These are phyloP conservation scores for Cynodonichthys magdalenae DNA, from an alignment of 2,797 vertebrate genomes.

Conservation along the genomic window DNA sequence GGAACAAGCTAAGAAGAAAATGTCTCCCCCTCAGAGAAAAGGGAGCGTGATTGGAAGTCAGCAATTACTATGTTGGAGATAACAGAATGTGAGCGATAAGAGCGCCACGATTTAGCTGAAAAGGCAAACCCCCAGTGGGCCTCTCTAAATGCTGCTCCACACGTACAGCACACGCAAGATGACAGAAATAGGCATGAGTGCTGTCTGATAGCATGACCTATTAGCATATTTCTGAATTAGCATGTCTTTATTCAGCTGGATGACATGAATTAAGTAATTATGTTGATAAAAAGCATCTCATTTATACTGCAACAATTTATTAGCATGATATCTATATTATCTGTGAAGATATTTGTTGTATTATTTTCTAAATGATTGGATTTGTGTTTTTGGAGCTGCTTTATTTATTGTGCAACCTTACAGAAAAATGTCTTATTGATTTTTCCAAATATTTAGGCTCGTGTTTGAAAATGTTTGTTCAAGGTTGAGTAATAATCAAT, in stretches of 20 bases:
- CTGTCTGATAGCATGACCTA: slow-evolving; percentile 16
- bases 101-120: slow-evolving; percentile 69
- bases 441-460: slow-evolving; percentile 69
- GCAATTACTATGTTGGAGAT: slow-evolving; percentile 79
- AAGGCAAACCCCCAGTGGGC: slow-evolving; percentile 69
- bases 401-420: slow-evolving; percentile 48
- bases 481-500: slow-evolving; percentile 64
- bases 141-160: slow-evolving; percentile 75
- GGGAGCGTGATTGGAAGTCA: slow-evolving; percentile 80
- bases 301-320: background rate
- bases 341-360: slow-evolving; percentile 34
- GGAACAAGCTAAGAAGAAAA: slow-evolving; percentile 45
- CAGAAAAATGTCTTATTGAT: slow-evolving; percentile 39
- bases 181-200: slow-evolving; percentile 36
- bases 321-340: slow-evolving; percentile 25
- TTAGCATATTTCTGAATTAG: slow-evolving; percentile 7
- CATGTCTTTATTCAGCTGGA: slow-evolving; percentile 4
- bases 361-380: slow-evolving; percentile 44
- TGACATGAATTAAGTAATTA: slow-evolving; percentile 4
- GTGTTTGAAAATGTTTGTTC: slow-evolving; percentile 61
- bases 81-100: slow-evolving; percentile 71
- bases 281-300: background rate
- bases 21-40: slow-evolving; percentile 69
- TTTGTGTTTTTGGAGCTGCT: slow-evolving; percentile 31
- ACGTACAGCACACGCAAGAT: slow-evolving; percentile 78